Percentiles rank a stretch among this genome's conserved stretches.
Conservation (phyloP, 2,113 vertebrate genomes). For the Zootoca vivipara region DNA sequence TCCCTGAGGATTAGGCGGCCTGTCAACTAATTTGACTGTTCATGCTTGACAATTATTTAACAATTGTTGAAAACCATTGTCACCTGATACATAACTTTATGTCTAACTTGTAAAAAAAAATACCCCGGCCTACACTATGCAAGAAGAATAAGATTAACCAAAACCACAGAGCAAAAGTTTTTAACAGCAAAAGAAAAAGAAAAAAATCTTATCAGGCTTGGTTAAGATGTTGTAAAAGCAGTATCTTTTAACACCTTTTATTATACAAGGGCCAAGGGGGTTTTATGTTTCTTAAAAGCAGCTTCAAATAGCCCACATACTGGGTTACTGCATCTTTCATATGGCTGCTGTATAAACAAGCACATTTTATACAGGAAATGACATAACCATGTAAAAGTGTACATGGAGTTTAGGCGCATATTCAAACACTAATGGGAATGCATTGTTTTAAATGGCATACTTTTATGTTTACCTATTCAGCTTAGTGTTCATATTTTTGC, state of each 20-base stretch:
- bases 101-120: slow-evolving; percentile 34
- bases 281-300: slow-evolving; percentile 73
- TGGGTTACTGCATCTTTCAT: slow-evolving; percentile 71
- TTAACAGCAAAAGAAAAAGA: slow-evolving; percentile 43
- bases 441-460: slow-evolving; percentile 87
- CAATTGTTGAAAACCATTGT: slow-evolving; percentile 36
- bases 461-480: slow-evolving; percentile 79
- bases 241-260: slow-evolving; percentile 78
- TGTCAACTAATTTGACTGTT: not conserved
- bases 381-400: slow-evolving; percentile 81
- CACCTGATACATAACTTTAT: slow-evolving; percentile 47
- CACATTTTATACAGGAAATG: slow-evolving; percentile 86
- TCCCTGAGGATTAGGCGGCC: not conserved
- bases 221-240: slow-evolving; percentile 71
- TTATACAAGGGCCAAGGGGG: slow-evolving; percentile 72
- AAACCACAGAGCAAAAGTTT: slow-evolving; percentile 47
- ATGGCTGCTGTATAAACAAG: slow-evolving; percentile 76
- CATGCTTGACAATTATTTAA: not conserved
- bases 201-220: slow-evolving; percentile 66
- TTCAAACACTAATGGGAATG: slow-evolving; percentile 78
- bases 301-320: slow-evolving; percentile 76
- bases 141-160: slow-evolving; percentile 52
- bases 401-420: slow-evolving; percentile 78
- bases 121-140: slow-evolving; percentile 54
- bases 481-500: slow-evolving; percentile 76